Base-by-base conservation (phyloP, 2,797 vertebrate genomes). In the Halcyon badia region DNA sequence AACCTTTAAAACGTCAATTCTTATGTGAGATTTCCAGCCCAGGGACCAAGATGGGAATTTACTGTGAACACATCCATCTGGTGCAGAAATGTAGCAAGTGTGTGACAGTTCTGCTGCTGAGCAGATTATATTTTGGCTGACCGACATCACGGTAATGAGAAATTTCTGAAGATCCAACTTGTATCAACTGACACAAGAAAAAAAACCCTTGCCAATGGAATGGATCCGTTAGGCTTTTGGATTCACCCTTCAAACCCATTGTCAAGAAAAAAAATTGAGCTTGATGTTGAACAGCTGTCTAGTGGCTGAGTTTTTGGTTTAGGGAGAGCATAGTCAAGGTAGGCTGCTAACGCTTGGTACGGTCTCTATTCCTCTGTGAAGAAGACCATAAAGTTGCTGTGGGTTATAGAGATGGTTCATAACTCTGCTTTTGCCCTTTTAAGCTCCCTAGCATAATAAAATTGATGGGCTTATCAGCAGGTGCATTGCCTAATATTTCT, bases 271-370 rank as follows among this genome's bases (percentile, higher is more conserved):
- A 94, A 90, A 87, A 65, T 14, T 33, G 57, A 73, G 37, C 54
- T 91, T 94, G 95, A 96, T 94, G 58, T 87, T 91, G 79, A 42
- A 57, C 96, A 97, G 95, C 94, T 96, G 94, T 94, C 72, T 44
- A 77, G 79, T 92, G 96, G 94, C 96, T 96, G 96, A 96, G 51
- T 10, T 93, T 94, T 73, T 82, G 21, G 77, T 49, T 73, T 70
- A 95, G 83, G 70, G 72, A 89, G 62, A 90, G 8, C 28, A 79
- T 19, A 83, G 69, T 78, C 51, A 68, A 72, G 72, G 94, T 93
- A 86, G 94, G n/a, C 5, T n/a, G n/a, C 16, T 94, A 87, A 87
- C 80, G 39, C 33, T 64, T 71, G 60, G 12, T 84, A 72, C 51
- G 61, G 85, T 57, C 73, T 60, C 72, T 91, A 2, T 79, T 92